Base-by-base conservation (phyloP, 1,140 invertebrate species). In the Aphelenchoides avenae region DNA sequence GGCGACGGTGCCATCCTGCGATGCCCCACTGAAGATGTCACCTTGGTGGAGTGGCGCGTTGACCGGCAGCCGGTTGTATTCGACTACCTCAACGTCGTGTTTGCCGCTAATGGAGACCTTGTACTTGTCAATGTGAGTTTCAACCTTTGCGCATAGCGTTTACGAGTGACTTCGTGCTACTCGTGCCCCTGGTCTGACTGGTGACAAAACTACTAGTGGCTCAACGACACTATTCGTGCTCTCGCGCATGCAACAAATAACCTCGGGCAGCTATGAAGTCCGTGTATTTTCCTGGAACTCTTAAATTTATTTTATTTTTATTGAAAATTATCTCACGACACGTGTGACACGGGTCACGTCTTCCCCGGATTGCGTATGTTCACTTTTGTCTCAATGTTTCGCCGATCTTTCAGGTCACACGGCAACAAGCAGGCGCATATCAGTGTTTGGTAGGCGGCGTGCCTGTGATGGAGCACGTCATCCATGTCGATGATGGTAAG, bases 141-240 rank as follows among this genome's bases (percentile, higher is more conserved):
- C 15, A 1, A 22, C 5, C 13, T 5, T 1, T 15, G 31, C 18
- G 31, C 18, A 31, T 43, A 39, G 27, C 13, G 4, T 7, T 20
- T 51, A 24, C 22, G 7, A 34, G 7, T 5, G 9, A 33, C 15
- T 5, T 9, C 9, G 51, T 43, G 31, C n/a, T 48, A 40, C 34
- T 72, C n/a, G 50, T 74, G 29, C 46, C 74, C n/a, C 22, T 72
- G 13, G 69, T n/a, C n/a, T n/a, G n/a, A n/a, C n/a, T n/a, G n/a
- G n/a, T n/a, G n/a, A n/a, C n/a, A n/a, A n/a, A n/a, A n/a, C n/a
- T n/a, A n/a, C n/a, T n/a, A n/a, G n/a, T n/a, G n/a, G n/a, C n/a
- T n/a, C n/a, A n/a, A n/a, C n/a, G n/a, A n/a, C n/a, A n/a, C n/a
- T n/a, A n/a, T n/a, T n/a, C n/a, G n/a, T n/a, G n/a, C n/a, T n/a